These are phyloP conservation scores for Holacanthella duospinosa DNA, from an alignment of 2,888 invertebrate genomes.

Conservation along the genomic window DNA sequence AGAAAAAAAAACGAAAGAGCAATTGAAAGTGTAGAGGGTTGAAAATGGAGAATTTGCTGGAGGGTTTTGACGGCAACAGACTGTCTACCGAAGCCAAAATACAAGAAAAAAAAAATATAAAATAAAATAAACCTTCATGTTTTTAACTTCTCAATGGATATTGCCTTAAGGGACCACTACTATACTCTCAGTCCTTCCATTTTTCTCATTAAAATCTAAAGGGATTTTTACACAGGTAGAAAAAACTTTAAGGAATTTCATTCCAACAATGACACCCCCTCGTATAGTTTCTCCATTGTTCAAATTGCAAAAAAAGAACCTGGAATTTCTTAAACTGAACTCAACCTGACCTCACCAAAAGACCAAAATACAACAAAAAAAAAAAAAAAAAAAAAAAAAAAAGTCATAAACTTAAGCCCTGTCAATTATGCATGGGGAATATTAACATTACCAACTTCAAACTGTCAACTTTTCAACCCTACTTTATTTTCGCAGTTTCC, in stretches of 20 bases:
- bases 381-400: too few species aligned
- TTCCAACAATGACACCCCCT: neutral
- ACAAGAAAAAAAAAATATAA: conserved; percentile 16
- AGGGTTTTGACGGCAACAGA: conserved; percentile 31
- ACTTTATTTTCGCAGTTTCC: conserved; percentile 4
- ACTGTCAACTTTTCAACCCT: neutral
- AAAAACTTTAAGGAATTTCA: neutral
- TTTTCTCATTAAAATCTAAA: neutral
- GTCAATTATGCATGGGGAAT: too few species aligned
- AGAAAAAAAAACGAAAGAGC: neutral
- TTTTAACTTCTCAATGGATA: neutral
- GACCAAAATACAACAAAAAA: neutral
- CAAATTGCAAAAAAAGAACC: neutral
- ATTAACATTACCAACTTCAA: too few species aligned
- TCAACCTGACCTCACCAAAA: neutral
- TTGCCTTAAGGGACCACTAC: too few species aligned
- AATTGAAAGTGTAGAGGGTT: neutral
- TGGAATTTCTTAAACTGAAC: neutral
- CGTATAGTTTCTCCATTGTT: neutral
- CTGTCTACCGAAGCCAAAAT: too few species aligned
- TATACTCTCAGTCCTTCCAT: conserved; percentile 1
- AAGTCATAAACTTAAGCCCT: too few species aligned
- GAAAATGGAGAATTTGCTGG: conserved; percentile 24
- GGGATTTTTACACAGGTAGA: neutral
- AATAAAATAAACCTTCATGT: neutral